Base-by-base conservation (phyloP, 2,113 vertebrate species). In the Dasyurus viverrinus region DNA sequence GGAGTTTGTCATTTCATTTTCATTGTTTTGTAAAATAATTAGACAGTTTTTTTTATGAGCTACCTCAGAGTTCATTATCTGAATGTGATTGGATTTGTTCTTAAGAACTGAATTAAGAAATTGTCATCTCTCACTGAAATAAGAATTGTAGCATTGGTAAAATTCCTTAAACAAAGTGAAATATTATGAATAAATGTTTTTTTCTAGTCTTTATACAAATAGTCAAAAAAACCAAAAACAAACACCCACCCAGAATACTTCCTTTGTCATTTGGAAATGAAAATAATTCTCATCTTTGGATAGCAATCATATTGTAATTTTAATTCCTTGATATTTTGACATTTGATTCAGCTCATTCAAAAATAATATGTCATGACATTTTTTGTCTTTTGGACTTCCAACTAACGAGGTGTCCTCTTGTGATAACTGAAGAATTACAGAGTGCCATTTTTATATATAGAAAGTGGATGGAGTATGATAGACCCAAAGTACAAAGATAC, bases 31-130 rank as follows among this genome's bases (percentile, higher is more conserved):
- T 93, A 92, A 84, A 97, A 92, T 95, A 93, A 94, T 96, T 96
- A 93, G 57, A 92, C 90, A 60, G 57, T 36, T 42, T 84, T 97
- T 98, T 98, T 98, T 92, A 84, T 89, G 26, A 97, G n/a, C 84
- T 97, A 54, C 3, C 92, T 95, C 7, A n/a, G 16, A 90, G 95
- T 60, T 94, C 0, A 0, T 23, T 92, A 94, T 54, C 36, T 96
- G 90, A 91, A 8, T 94, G 42, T 60, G 92, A 96, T 90, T 93
- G 95, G 89, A 55, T 30, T 90, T 3, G n/a, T 54, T 94, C 93
- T 53, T 92, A 89, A 54, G 94, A 24, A n/a, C n/a, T n/a, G n/a
- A n/a, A n/a, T n/a, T n/a, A n/a, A n/a, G n/a, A n/a, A n/a, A n/a
- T n/a, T n/a, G n/a, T n/a, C n/a, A n/a, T n/a, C n/a, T n/a, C n/a